These are phyloP conservation scores for Larimichthys crocea DNA, from an alignment of 2,113 vertebrate genomes.

Conservation along the genomic window DNA sequence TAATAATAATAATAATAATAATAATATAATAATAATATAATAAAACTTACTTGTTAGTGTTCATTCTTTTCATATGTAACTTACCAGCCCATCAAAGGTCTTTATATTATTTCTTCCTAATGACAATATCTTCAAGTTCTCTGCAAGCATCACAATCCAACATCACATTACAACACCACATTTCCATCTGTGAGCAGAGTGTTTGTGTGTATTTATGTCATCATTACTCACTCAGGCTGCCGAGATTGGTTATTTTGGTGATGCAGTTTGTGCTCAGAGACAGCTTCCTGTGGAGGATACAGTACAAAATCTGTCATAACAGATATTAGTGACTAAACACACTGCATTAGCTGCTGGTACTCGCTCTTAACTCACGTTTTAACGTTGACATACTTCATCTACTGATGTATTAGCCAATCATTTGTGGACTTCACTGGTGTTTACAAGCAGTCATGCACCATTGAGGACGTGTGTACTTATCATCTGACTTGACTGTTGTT, in stretches of 20 bases:
- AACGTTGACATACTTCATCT: too few species aligned
- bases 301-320: neutral
- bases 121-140: constrained; percentile 95
- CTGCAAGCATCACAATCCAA: constrained; percentile 76
- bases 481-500: neutral
- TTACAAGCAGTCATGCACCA: neutral
- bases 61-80: constrained; percentile 47
- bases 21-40: neutral
- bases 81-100: constrained; percentile 93
- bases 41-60: neutral
- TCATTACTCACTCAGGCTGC: constrained; percentile 92
- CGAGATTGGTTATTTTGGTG: constrained; percentile 97
- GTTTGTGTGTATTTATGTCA: neutral
- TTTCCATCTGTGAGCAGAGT: neutral
- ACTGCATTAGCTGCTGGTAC: neutral
- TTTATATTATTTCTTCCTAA: constrained; percentile 98
- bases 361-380: neutral
- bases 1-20: too few species aligned
- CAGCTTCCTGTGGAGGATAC: constrained; percentile 87
- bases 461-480: neutral
- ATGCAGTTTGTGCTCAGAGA: constrained; percentile 98
- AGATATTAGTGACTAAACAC: neutral
- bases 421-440: neutral
- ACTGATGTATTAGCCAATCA: too few species aligned
- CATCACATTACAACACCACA: neutral